phyloP scores from a whole-genome alignment of 2,888 invertebrate genomes.

The Pyrochroa serraticornis region DNA sequence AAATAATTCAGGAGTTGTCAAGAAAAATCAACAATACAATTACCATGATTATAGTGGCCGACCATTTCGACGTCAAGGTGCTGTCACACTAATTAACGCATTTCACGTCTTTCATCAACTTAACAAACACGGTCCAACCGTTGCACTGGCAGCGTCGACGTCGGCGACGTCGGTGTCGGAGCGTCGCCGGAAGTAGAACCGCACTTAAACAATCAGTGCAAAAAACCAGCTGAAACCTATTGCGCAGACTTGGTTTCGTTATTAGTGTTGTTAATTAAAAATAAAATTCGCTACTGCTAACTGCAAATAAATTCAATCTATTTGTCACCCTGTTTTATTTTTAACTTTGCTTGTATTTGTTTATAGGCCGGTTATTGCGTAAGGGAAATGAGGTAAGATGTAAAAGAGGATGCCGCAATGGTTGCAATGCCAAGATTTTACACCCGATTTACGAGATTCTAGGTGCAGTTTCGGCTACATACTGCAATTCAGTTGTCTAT shows the following conservation, averaged over 20 bases:
- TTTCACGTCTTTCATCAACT: conserved; percentile 27
- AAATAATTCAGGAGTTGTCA: background rate
- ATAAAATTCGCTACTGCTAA: conserved; percentile 1
- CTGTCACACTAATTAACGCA: conserved; percentile 44
- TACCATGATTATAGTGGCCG: conserved; percentile 46
- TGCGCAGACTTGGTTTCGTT: conserved; percentile 20
- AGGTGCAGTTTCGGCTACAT: background rate
- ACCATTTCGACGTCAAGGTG: conserved; percentile 39
- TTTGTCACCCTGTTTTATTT: conserved; percentile 19
- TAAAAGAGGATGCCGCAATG: conserved; percentile 18
- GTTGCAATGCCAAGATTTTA: conserved; percentile 12
- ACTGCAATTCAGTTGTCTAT: too few relatives aligned
- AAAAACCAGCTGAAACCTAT: background rate
- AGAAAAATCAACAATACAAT: conserved; percentile 16
- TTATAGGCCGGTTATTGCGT: conserved; percentile 19
- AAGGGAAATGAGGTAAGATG: conserved; percentile 24
- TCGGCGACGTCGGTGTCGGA: conserved; percentile 16
- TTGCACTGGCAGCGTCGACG: conserved; percentile 15
- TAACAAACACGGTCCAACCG: background rate
- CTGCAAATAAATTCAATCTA: conserved; percentile 12
- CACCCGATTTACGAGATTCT: conserved; percentile 8
- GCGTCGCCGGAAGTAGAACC: conserved; percentile 17
- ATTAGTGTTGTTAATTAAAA: conserved; percentile 4
- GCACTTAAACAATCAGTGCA: conserved; percentile 1
- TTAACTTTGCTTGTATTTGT: conserved; percentile 10